Conservation (phyloP, 2,888 invertebrate species). For the Stictocephala bisonia region DNA sequence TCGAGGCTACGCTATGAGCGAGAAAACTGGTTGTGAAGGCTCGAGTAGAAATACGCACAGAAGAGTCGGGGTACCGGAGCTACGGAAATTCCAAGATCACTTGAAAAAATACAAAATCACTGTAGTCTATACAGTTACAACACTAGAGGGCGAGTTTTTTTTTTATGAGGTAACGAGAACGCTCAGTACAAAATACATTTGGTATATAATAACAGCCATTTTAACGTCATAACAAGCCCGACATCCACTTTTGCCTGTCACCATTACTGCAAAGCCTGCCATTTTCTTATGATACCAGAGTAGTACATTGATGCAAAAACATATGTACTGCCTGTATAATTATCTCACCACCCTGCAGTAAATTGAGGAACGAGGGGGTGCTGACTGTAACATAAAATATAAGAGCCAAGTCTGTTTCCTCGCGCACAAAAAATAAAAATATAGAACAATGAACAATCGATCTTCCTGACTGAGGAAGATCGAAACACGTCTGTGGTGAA, state of each 20-base stretch:
- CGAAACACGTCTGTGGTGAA: too few relatives aligned
- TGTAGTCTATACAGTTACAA: background rate
- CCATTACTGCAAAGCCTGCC: slow-evolving; percentile 58
- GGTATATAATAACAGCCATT: slow-evolving; percentile 53
- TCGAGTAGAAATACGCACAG: too few relatives aligned
- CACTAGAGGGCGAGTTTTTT: background rate
- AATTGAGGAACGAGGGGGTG: too few relatives aligned
- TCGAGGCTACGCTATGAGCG: too few relatives aligned
- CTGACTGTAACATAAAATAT: too few relatives aligned
- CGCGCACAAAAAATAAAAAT: too few relatives aligned
- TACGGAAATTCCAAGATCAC: slow-evolving; percentile 19
- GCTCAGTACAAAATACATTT: slow-evolving; percentile 51
- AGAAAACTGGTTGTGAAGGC: too few relatives aligned
- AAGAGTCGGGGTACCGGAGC: too few relatives aligned
- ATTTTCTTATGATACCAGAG: slow-evolving; percentile 49
- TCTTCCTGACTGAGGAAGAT: too few relatives aligned
- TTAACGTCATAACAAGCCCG: slow-evolving; percentile 56
- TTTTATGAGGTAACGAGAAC: background rate
- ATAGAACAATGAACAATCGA: too few relatives aligned
- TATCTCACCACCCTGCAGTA: background rate
- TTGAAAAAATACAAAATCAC: background rate
- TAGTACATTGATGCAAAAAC: background rate
- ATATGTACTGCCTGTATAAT: background rate
- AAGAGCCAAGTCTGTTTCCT: too few relatives aligned
- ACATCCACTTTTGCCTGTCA: slow-evolving; percentile 55